phyloP scores from a whole-genome alignment of 1,140 invertebrate genomes.

The Cherax quadricarinatus region DNA sequence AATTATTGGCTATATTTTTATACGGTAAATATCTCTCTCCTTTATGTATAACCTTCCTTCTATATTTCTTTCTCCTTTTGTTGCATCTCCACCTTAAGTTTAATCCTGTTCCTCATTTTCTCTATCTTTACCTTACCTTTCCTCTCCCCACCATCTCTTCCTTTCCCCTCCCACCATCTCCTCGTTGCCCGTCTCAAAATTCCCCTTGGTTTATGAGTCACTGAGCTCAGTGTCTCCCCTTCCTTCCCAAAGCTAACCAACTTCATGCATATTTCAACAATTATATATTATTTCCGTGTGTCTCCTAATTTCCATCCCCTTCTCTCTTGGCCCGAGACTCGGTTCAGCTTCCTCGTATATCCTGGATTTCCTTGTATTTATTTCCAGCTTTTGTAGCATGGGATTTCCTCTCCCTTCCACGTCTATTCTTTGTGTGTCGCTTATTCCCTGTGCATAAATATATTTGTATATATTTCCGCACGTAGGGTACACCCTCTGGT shows the following conservation, averaged over 20 bases:
- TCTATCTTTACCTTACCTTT: not conserved
- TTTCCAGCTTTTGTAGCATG: not conserved
- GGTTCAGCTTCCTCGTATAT: not conserved
- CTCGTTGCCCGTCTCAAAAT: no score
- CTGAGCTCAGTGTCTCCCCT: not conserved
- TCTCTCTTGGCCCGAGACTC: not conserved
- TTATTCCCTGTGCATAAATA: no score
- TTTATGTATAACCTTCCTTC: no score
- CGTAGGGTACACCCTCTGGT: no score
- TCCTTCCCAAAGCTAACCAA: not conserved
- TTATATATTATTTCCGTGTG: conserved; percentile 18
- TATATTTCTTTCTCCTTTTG: no score
- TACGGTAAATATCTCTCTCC: no score
- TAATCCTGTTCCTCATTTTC: not conserved
- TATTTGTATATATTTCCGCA: no score
- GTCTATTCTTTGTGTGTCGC: no score
- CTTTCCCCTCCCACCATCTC: not conserved
- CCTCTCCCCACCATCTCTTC: not conserved
- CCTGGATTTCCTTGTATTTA: not conserved
- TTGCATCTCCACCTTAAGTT: no score
- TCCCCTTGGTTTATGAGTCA: not conserved
- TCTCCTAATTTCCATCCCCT: not conserved
- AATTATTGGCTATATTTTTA: no score
- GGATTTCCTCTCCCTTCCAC: not conserved
- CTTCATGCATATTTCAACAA: conserved; percentile 18